phyloP scores from a whole-genome alignment of 1,140 invertebrate genomes.

The Centruroides vittatus region DNA sequence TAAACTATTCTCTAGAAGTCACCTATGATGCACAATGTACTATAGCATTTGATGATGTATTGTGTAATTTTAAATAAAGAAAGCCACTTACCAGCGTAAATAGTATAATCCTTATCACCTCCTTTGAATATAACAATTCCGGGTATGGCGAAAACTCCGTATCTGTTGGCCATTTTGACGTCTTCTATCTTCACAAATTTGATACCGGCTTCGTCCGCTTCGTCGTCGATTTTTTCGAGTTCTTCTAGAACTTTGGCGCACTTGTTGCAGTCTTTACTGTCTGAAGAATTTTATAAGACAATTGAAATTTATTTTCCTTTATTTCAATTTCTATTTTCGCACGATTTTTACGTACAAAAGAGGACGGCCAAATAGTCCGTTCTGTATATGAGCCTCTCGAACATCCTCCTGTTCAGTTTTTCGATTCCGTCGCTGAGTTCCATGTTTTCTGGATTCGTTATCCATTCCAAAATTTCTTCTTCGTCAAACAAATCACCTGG shows the following conservation, averaged over 20 bases:
- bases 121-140: constrained; percentile 37
- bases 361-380: constrained; percentile 52
- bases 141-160: constrained; percentile 25
- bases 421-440: constrained; percentile 65
- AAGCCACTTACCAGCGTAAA: constrained; percentile 58
- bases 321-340: too few species aligned
- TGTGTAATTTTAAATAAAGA: too few species aligned
- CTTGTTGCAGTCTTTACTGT: constrained; percentile 78
- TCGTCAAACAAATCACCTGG: constrained; percentile 71
- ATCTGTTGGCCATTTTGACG: constrained; percentile 65
- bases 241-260: constrained; percentile 70
- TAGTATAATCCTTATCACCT: constrained; percentile 53
- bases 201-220: constrained; percentile 43
- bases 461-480: constrained; percentile 83
- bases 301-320: too few species aligned
- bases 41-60: too few species aligned
- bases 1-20: too few species aligned
- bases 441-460: constrained; percentile 88
- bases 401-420: constrained; percentile 32
- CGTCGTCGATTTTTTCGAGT: constrained; percentile 35
- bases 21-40: too few species aligned
- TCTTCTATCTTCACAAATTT: constrained; percentile 87
- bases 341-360: constrained; percentile 58
- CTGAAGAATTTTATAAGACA: constrained; percentile 36
- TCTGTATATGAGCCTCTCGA: constrained; percentile 25